phyloP scores from a whole-genome alignment of 2,888 invertebrate species.

The Gasteruption jaculator region DNA sequence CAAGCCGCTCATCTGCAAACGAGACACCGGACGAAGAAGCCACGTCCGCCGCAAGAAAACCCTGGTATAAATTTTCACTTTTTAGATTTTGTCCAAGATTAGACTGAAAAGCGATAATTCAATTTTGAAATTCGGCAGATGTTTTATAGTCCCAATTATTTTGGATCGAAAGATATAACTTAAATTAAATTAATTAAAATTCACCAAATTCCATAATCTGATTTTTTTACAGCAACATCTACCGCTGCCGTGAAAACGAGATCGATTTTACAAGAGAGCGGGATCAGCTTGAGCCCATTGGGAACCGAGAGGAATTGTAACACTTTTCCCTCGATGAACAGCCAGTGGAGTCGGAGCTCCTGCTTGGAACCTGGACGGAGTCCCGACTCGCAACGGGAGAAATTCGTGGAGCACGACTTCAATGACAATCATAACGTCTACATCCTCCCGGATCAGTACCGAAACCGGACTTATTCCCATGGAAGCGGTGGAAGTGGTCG shows the following conservation, averaged over 20 bases:
- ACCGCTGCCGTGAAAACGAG: no score
- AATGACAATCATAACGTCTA: constrained; percentile 47
- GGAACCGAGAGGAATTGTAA: constrained; percentile 37
- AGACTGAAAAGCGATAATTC: not conserved
- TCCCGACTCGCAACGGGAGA: constrained; percentile 31
- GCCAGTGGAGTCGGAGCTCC: constrained; percentile 31
- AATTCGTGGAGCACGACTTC: constrained; percentile 39
- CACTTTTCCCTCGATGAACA: constrained; percentile 23
- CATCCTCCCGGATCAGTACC: constrained; percentile 44
- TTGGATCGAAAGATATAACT: not conserved
- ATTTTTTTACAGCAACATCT: no score
- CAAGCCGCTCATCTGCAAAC: constrained; percentile 33
- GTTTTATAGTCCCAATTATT: not conserved
- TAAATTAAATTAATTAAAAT: not conserved
- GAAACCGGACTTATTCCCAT: constrained; percentile 44
- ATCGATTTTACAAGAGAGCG: constrained; percentile 37
- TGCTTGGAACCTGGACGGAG: constrained; percentile 28
- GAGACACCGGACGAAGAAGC: constrained; percentile 47
- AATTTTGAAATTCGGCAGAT: not conserved
- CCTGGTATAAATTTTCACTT: constrained; percentile 24
- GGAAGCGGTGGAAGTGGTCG: constrained; percentile 37
- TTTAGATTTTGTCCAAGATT: constrained; percentile 6
- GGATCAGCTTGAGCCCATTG: constrained; percentile 41
- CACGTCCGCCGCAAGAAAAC: constrained; percentile 43
- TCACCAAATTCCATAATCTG: no score